These are phyloP conservation scores for Helobdella robusta DNA, from an alignment of 2,888 invertebrate species.

Conservation along the genomic window DNA sequence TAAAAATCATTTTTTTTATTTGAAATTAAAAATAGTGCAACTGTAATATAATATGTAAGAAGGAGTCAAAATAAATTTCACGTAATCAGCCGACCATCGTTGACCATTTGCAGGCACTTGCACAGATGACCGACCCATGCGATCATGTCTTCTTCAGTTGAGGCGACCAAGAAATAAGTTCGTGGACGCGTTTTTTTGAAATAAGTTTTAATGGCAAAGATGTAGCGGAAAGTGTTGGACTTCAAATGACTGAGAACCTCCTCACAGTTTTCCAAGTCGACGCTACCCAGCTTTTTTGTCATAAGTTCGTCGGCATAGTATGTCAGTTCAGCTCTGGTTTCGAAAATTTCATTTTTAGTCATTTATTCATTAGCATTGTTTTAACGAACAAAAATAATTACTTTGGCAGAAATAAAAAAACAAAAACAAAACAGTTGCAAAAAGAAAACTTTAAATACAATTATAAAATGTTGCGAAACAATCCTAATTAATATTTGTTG, in stretches of 20 bases:
- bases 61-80: no score
- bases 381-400: no score
- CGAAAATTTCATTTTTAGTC: no score
- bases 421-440: no score
- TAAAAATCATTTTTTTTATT: no score
- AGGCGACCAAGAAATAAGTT: conserved; percentile 15
- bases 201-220: conserved; percentile 22
- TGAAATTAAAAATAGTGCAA: no score
- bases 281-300: not conserved
- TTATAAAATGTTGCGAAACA: no score
- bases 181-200: not conserved
- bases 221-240: conserved; percentile 12
- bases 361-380: no score
- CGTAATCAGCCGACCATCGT: not conserved
- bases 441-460: no score
- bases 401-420: no score
- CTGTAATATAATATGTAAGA: no score
- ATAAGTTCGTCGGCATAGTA: conserved; percentile 19
- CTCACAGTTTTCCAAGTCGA: conserved; percentile 19
- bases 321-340: conserved; percentile 1
- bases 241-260: conserved; percentile 13
- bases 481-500: no score
- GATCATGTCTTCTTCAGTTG: conserved; percentile 14
- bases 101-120: conserved; percentile 9
- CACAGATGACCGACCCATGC: conserved; percentile 8